Percentiles rank a stretch among this genome's conserved stretches.
phyloP scores from a whole-genome alignment of 1,140 invertebrate genomes.

The Sweltsa coloradensis region DNA sequence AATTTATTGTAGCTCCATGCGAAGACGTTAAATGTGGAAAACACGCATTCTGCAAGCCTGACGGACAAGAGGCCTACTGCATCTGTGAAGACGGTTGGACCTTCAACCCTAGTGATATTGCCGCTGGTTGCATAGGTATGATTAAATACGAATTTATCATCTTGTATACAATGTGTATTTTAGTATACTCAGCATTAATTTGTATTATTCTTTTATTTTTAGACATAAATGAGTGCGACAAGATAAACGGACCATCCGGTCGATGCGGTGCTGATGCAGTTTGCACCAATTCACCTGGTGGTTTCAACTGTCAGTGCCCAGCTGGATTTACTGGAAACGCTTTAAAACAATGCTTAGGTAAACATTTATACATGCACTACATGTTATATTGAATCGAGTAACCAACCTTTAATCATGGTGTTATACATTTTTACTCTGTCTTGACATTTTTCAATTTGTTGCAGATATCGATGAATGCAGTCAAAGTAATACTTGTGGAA shows the following conservation, averaged over 20 bases:
- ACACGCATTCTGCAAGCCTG: constrained; percentile 79
- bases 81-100: constrained; percentile 90
- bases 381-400: no score
- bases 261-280: constrained; percentile 70
- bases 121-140: constrained; percentile 71
- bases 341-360: constrained; percentile 56
- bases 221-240: constrained; percentile 90
- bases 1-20: constrained; percentile 54
- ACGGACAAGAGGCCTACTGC: constrained; percentile 80
- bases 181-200: not conserved
- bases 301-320: constrained; percentile 64
- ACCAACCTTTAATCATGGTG: not conserved
- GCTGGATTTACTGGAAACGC: constrained; percentile 70
- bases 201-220: constrained; percentile 10
- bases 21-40: constrained; percentile 79
- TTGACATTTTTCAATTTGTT: constrained; percentile 15
- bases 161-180: not conserved
- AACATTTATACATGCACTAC: not conserved
- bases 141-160: not conserved
- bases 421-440: constrained; percentile 1
- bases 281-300: constrained; percentile 72
- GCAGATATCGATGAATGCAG: constrained; percentile 73
- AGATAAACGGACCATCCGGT: constrained; percentile 57
- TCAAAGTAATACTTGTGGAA: constrained; percentile 50
- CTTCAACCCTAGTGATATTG: constrained; percentile 76